phyloP scores from a whole-genome alignment of 2,888 invertebrate genomes.

The Nycteola revayana region DNA sequence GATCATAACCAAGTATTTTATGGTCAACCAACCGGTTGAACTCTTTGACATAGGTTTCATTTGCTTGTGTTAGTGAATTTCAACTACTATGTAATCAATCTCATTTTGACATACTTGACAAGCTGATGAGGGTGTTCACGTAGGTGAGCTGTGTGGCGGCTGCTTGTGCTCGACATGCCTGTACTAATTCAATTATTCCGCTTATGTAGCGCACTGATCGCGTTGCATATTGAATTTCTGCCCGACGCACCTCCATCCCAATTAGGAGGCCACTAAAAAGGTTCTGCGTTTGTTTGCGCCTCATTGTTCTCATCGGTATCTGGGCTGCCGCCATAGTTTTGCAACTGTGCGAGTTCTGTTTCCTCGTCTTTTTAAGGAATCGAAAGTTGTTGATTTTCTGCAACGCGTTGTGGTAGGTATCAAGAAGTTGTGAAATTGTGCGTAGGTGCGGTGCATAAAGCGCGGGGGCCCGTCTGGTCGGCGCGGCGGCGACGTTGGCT shows the following conservation, averaged over 20 bases:
- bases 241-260: conserved; percentile 62
- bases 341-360: conserved; percentile 54
- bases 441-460: conserved; percentile 72
- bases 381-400: conserved; percentile 74
- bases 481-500: conserved; percentile 41
- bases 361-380: conserved; percentile 77
- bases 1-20: no score
- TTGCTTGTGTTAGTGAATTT: no score
- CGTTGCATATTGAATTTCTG: conserved; percentile 75
- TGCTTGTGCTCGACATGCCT: conserved; percentile 57
- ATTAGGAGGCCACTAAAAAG: conserved; percentile 77
- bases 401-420: conserved; percentile 44
- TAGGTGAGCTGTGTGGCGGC: conserved; percentile 41
- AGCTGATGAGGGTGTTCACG: conserved; percentile 32
- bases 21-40: no score
- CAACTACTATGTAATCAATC: no score
- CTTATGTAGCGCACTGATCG: conserved; percentile 70
- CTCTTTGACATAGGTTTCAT: no score
- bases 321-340: conserved; percentile 66
- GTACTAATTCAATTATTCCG: conserved; percentile 76
- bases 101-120: not conserved
- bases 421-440: conserved; percentile 68
- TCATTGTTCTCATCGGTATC: conserved; percentile 73
- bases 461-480: conserved; percentile 70
- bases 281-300: conserved; percentile 65